phyloP scores from a whole-genome alignment of 2,888 invertebrate genomes.

The Drosophila histrio region DNA sequence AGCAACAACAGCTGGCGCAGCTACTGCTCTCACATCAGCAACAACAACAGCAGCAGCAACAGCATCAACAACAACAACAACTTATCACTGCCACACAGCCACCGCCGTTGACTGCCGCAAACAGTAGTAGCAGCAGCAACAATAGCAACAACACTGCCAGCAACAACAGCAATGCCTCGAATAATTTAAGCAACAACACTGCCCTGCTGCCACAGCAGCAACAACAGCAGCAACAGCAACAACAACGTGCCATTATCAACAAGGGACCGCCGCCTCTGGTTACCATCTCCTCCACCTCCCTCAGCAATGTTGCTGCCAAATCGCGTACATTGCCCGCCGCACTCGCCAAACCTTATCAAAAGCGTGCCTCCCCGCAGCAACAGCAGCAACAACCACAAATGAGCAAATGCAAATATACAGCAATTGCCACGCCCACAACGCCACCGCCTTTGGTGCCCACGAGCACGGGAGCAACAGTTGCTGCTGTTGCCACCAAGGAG shows the following conservation, averaged over 20 bases:
- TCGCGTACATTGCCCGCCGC: constrained; percentile 48
- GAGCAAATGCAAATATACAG: constrained; percentile 62
- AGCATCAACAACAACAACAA: constrained; percentile 60
- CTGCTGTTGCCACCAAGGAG: constrained; percentile 26
- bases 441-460: constrained; percentile 81
- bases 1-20: constrained; percentile 75
- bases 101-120: constrained; percentile 76
- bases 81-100: constrained; percentile 79
- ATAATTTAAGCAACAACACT: constrained; percentile 60
- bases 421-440: constrained; percentile 81
- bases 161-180: constrained; percentile 50
- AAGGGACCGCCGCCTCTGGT: constrained; percentile 63
- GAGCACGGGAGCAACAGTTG: constrained; percentile 44
- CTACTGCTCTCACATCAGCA: constrained; percentile 61
- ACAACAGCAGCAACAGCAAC: constrained; percentile 26
- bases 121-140: constrained; percentile 52
- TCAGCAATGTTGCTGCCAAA: constrained; percentile 30
- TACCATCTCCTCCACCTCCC: constrained; percentile 56
- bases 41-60: constrained; percentile 56
- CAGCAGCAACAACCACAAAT: constrained; percentile 38
- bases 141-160: constrained; percentile 44
- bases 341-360: constrained; percentile 79
- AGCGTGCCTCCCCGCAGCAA: constrained; percentile 53
- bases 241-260: constrained; percentile 58
- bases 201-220: constrained; percentile 37